Conservation (phyloP, 2,888 invertebrate species). For the Eupithecia insigniata region DNA sequence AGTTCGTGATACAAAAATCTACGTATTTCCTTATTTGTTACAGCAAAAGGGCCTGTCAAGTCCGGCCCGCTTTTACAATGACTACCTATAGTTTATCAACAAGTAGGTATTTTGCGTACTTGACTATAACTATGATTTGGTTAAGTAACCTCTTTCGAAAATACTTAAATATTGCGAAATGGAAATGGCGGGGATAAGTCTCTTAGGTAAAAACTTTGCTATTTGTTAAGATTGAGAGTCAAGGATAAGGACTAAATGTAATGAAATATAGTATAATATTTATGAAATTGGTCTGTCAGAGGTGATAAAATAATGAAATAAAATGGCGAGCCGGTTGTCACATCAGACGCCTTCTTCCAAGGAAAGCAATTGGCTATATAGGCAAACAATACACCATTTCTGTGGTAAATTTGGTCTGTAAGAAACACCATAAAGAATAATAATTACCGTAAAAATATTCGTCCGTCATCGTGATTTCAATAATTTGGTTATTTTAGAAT, state of each 20-base stretch:
- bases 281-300: no score
- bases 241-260: not conserved
- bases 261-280: no score
- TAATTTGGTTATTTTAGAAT: constrained; percentile 85
- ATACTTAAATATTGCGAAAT: not conserved
- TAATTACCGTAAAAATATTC: constrained; percentile 94
- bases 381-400: constrained; percentile 58
- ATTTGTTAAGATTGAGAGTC: not conserved
- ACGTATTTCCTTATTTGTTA: not conserved
- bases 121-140: not conserved
- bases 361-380: constrained; percentile 37
- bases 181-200: not conserved
- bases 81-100: not conserved
- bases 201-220: not conserved
- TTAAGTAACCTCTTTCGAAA: not conserved
- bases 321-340: constrained; percentile 83
- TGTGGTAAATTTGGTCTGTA: constrained; percentile 61
- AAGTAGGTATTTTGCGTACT: not conserved
- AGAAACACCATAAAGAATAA: constrained; percentile 48
- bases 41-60: not conserved
- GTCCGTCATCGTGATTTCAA: constrained; percentile 91
- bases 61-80: not conserved
- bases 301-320: constrained; percentile 48
- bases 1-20: not conserved
- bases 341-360: constrained; percentile 53